Conservation (phyloP, 2,888 invertebrate genomes). For the Catocala fraxini region DNA sequence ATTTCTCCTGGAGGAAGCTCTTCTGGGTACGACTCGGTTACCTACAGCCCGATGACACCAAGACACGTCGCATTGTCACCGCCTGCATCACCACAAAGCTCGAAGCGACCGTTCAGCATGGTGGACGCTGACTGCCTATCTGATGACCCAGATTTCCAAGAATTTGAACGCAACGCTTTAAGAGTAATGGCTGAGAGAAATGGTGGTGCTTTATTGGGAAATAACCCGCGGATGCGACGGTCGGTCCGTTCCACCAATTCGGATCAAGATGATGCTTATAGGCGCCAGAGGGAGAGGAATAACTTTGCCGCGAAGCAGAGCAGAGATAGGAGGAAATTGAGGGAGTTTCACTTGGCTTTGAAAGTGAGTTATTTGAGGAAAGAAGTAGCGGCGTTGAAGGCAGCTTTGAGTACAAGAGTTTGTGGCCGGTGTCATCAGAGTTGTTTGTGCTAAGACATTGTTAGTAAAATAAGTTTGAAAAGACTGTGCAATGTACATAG, state of each 20-base stretch:
- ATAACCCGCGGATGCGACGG: conserved; percentile 91
- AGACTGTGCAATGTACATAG: conserved; percentile 42
- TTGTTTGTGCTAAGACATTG: conserved; percentile 32
- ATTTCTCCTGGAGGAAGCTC: conserved; percentile 57
- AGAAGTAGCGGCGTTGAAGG: conserved; percentile 63
- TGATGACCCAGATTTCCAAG: conserved; percentile 88
- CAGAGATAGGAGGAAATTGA: conserved; percentile 94
- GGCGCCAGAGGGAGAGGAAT: conserved; percentile 95
- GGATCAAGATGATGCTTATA: conserved; percentile 92
- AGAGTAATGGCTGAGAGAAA: conserved; percentile 89
- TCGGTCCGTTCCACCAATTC: conserved; percentile 62
- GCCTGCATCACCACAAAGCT: conserved; percentile 51
- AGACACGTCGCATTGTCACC: conserved; percentile 51
- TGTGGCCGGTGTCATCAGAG: conserved; percentile 58
- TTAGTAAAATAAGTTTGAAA: conserved; percentile 9
- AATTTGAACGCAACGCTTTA: conserved; percentile 90
- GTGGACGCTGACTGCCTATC: conserved; percentile 59
- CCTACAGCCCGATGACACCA: conserved; percentile 28
- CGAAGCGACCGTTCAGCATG: conserved; percentile 39
- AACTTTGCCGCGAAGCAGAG: conserved; percentile 98
- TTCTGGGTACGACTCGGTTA: conserved; percentile 49
- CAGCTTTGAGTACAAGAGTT: conserved; percentile 53
- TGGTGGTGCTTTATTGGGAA: conserved; percentile 80
- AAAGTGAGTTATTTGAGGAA: conserved; percentile 92
- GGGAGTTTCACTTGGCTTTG: conserved; percentile 97